phyloP scores from a whole-genome alignment of 2,888 invertebrate genomes.

The Ecdyonurus torrentis region DNA sequence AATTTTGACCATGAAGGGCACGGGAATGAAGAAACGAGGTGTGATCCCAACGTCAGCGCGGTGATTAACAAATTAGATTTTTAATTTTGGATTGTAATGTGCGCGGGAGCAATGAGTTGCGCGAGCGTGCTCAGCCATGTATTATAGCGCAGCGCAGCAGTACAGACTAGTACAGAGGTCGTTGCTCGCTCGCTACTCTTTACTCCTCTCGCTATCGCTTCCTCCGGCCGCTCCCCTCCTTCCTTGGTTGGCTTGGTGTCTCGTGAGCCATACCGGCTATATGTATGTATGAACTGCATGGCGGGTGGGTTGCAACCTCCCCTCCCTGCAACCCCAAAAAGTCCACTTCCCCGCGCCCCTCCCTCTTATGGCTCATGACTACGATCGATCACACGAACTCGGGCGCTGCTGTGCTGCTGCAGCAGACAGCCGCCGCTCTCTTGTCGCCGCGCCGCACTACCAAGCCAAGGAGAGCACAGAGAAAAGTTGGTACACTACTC shows the following conservation, averaged over 20 bases:
- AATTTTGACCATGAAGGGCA: too few species aligned
- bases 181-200: not conserved
- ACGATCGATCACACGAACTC: not conserved
- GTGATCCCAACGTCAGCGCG: too few species aligned
- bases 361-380: not conserved
- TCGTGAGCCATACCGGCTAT: not conserved
- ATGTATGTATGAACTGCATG: too few species aligned
- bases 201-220: not conserved
- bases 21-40: too few species aligned
- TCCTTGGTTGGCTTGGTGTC: not conserved
- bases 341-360: not conserved
- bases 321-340: not conserved
- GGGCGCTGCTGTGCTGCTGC: not conserved
- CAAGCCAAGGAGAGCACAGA: too few species aligned
- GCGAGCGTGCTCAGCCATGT: too few species aligned
- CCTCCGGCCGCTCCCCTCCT: not conserved
- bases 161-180: not conserved
- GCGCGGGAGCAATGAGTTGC: too few species aligned
- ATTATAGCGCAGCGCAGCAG: too few species aligned
- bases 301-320: not conserved
- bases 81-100: too few species aligned
- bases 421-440: not conserved
- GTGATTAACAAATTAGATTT: too few species aligned
- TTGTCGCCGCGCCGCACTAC: not conserved
- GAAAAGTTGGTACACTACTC: too few species aligned